phyloP scores from a whole-genome alignment of 2,888 invertebrate species.

The Eupithecia exiguata region DNA sequence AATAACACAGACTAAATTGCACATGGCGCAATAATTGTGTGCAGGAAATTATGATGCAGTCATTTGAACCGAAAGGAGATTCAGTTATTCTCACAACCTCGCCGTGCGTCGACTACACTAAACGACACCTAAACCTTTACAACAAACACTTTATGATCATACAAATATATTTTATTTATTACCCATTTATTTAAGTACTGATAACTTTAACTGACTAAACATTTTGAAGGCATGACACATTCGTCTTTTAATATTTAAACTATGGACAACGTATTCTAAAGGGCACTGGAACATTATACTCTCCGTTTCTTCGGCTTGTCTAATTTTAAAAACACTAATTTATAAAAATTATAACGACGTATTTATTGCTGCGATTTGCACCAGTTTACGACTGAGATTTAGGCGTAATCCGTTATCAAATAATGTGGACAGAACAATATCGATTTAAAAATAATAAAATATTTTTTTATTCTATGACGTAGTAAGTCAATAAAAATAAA shows the following conservation, averaged over 20 bases:
- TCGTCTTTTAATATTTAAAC: slow-evolving; percentile 69
- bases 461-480: slow-evolving; percentile 60
- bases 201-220: slow-evolving; percentile 80
- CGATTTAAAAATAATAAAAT: slow-evolving; percentile 69
- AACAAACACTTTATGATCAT: slow-evolving; percentile 45
- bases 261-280: slow-evolving; percentile 82
- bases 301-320: slow-evolving; percentile 73
- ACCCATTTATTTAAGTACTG: slow-evolving; percentile 80
- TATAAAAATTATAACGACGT: slow-evolving; percentile 74
- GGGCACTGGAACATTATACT: slow-evolving; percentile 82
- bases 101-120: slow-evolving; percentile 45
- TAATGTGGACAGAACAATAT: slow-evolving; percentile 76
- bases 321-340: slow-evolving; percentile 76
- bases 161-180: slow-evolving; percentile 53
- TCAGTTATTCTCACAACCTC: slow-evolving; percentile 79
- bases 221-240: slow-evolving; percentile 80
- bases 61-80: slow-evolving; percentile 81
- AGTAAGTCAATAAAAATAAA: slow-evolving; percentile 69
- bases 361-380: slow-evolving; percentile 79
- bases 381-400: slow-evolving; percentile 70
- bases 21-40: slow-evolving; percentile 79
- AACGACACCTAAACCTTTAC: slow-evolving; percentile 59
- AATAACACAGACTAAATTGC: slow-evolving; percentile 84
- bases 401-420: slow-evolving; percentile 68
- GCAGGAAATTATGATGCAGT: slow-evolving; percentile 80